These are phyloP conservation scores for Pipra filicauda DNA, from an alignment of 2,113 vertebrate species.

Conservation along the genomic window DNA sequence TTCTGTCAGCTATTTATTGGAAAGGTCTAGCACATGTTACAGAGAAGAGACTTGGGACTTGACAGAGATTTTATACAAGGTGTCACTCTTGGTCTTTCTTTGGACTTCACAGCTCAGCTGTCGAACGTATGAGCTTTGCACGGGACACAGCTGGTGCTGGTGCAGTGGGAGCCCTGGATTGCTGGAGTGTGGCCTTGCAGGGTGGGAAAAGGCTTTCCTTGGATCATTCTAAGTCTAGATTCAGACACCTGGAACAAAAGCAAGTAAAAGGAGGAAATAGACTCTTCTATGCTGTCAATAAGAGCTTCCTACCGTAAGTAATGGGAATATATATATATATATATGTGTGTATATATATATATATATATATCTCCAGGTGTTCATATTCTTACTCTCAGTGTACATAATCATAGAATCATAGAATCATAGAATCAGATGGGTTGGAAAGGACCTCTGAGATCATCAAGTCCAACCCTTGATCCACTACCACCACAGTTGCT, in stretches of 20 bases:
- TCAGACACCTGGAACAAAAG: not conserved
- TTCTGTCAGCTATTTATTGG: not conserved
- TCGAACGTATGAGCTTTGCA: fast-evolving
- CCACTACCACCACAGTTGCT: too few relatives aligned
- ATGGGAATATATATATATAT: not conserved
- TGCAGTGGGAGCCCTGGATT: not conserved
- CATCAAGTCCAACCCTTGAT: too few relatives aligned
- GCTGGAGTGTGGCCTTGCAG: fast-evolving
- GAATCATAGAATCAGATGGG: too few relatives aligned
- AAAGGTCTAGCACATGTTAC: not conserved
- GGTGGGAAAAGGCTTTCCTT: not conserved
- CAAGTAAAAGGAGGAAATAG: not conserved
- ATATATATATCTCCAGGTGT: not conserved
- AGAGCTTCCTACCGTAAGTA: not conserved
- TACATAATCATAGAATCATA: not conserved
- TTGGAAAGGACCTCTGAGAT: too few relatives aligned
- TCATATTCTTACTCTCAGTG: not conserved
- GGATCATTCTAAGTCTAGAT: not conserved
- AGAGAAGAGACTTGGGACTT: not conserved
- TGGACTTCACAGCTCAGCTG: not conserved
- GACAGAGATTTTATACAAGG: not conserved
- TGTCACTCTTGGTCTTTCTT: not conserved
- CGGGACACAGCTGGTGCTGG: not conserved
- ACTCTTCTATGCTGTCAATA: not conserved
- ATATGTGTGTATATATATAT: too few relatives aligned